Conservation (phyloP, 2,797 vertebrate species). For the Erethizon dorsatum region DNA sequence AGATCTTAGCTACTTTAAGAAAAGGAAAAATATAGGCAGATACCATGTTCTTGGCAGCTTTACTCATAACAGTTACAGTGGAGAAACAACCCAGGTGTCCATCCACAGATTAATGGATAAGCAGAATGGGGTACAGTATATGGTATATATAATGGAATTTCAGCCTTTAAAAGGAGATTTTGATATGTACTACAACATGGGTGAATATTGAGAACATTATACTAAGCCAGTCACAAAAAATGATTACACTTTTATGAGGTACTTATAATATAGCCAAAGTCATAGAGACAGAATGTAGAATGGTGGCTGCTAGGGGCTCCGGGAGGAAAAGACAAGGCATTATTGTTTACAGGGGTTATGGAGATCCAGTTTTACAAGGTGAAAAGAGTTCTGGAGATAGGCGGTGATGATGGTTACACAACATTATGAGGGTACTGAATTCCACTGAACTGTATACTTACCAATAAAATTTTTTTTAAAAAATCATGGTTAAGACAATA, state of each 20-base stretch:
- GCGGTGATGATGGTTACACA: too few species aligned
- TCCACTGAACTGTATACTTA: neutral
- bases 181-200: too few species aligned
- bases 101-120: neutral
- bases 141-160: neutral
- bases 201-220: neutral
- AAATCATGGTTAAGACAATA: neutral
- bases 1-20: neutral
- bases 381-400: neutral
- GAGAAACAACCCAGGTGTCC: neutral
- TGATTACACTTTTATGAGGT: neutral
- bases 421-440: neutral
- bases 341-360: neutral
- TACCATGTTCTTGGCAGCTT: neutral
- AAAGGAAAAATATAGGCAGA: neutral
- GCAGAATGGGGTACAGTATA: neutral
- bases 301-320: neutral
- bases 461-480: neutral
- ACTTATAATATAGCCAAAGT: too few species aligned
- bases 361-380: neutral
- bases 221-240: neutral
- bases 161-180: neutral
- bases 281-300: neutral
- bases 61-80: neutral
- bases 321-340: neutral